Evolutionary conservation across 2,888 invertebrate genomes (phyloP).

Genomic region (Trachelus stipa): DNA sequence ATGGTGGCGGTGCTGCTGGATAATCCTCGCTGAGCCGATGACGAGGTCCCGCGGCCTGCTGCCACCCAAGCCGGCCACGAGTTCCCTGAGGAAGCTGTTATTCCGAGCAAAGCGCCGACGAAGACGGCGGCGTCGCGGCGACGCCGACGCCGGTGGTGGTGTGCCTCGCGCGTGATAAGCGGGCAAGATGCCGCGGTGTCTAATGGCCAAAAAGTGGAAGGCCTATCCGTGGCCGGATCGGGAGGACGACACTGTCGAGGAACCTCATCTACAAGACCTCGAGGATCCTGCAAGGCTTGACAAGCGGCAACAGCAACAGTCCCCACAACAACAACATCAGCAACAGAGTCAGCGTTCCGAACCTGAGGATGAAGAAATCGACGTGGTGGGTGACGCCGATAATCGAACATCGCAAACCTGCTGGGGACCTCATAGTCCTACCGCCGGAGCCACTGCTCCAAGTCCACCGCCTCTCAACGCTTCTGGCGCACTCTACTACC

Average conservation of each 20-base stretch:
- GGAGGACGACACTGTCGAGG: slow-evolving; percentile 61
- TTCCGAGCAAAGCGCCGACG: slow-evolving; percentile 43
- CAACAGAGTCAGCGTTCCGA: slow-evolving; percentile 40
- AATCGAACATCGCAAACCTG: slow-evolving; percentile 69
- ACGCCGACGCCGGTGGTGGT: slow-evolving; percentile 45
- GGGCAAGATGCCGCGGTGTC: slow-evolving; percentile 90
- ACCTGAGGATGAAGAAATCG: slow-evolving; percentile 79
- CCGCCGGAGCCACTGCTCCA: slow-evolving; percentile 77
- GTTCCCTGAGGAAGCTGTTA: slow-evolving; percentile 41
- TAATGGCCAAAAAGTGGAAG: slow-evolving; percentile 97
- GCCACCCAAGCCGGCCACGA: slow-evolving; percentile 46
- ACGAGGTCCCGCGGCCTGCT: slow-evolving; percentile 44
- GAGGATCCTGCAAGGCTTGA: slow-evolving; percentile 32
- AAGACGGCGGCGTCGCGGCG: slow-evolving; percentile 39
- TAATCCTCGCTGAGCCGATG: slow-evolving; percentile 54
- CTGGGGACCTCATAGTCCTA: slow-evolving; percentile 81
- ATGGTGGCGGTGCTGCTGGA: slow-evolving; percentile 49
- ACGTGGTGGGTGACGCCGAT: slow-evolving; percentile 81
- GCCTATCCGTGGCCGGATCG: slow-evolving; percentile 83
- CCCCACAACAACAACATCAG: slow-evolving; percentile 33
- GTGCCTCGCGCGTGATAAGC: slow-evolving; percentile 35
- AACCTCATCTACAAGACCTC: slow-evolving; percentile 22
- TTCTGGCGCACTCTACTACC: slow-evolving; percentile 63
- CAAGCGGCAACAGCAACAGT: slow-evolving; percentile 27
- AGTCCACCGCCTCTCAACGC: slow-evolving; percentile 64